Evolutionary conservation across 2,113 vertebrate genomes (phyloP).

Genomic region (Parus major): DNA sequence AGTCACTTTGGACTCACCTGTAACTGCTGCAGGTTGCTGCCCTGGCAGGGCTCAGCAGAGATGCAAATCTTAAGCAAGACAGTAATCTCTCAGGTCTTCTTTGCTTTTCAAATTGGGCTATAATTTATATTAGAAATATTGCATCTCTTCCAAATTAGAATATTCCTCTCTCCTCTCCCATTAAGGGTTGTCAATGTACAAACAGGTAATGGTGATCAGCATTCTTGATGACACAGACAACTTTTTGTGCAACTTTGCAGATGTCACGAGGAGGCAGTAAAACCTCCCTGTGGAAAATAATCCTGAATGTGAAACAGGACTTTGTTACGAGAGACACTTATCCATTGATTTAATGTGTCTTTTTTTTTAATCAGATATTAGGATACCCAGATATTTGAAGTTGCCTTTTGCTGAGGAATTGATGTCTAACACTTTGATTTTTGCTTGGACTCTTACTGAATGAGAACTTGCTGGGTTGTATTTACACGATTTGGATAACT

Average conservation of each 20-base stretch:
- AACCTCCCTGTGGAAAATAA: not conserved
- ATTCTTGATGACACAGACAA: not conserved
- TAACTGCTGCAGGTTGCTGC: not conserved
- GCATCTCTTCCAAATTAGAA: not conserved
- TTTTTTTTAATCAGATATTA: not conserved
- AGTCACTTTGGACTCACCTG: not conserved
- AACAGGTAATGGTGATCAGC: not conserved
- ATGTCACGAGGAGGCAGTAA: not conserved
- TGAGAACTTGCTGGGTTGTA: not conserved
- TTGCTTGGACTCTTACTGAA: not conserved
- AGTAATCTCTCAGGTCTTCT: not conserved
- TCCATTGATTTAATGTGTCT: not conserved
- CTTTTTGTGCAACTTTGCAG: not conserved
- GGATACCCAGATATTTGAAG: not conserved
- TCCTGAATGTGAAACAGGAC: not conserved
- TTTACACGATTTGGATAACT: constrained; percentile 10
- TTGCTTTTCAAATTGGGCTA: not conserved
- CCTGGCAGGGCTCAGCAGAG: not conserved
- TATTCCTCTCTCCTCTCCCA: not conserved
- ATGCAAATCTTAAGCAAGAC: not conserved
- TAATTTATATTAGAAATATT: not conserved
- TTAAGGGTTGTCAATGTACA: not conserved
- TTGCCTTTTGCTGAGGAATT: constrained; percentile 13
- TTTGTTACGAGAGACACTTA: not conserved
- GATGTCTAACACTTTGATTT: constrained; percentile 45